Base-by-base conservation (phyloP, 2,113 vertebrate genomes). In the Carassius auratus region DNA sequence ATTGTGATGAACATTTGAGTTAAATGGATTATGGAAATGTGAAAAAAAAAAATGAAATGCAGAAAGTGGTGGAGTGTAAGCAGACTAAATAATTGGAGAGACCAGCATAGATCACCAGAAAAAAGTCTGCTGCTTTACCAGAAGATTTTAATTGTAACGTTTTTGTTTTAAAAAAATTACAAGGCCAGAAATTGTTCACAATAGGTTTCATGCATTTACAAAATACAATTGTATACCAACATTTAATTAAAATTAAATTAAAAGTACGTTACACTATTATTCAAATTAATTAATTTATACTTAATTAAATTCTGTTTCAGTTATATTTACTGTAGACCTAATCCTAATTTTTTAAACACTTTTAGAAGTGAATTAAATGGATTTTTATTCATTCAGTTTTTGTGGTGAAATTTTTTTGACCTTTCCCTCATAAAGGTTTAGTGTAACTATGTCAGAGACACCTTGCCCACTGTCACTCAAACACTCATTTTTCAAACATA, bases 391-490 rank as follows among this genome's bases (percentile, higher is more conserved):
- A 30, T 30, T 30, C 2, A 30, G 30, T 30, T 30, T 30, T 30
- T 30, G 30, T 30, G 30, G 30, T 30, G 66, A 14, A 17, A 9
- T 9, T 19, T 69, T 36, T 69, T 15, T 5, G 68, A 38, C 2
- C 12, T 0, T 12, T 5, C 30, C 15, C 15, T 8, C 42, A 55
- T 23, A n/a, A 42, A 73, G 36, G 17, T 13, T 19, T 48, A 23
- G n/a, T 26, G n/a, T 8, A 75, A 75, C n/a, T 26, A 8, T 6
- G 5, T 23, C n/a, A 23, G 42, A 71, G 42, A 8, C 14, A 33
- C 64, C 21, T n/a, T 14, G 38, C 33, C 45, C 42, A 48, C 38
- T 73, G 21, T 74, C 86, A 81, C 38, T 55, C 59, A 76, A 19
- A 45, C 0, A 23, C 6, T 36, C 62, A 48, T 52, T 75, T 73